A percentile compares a stretch with the other conserved stretches of the same genome.
phyloP scores from a whole-genome alignment of 2,888 invertebrate genomes.

The Stictocephala bisonia region DNA sequence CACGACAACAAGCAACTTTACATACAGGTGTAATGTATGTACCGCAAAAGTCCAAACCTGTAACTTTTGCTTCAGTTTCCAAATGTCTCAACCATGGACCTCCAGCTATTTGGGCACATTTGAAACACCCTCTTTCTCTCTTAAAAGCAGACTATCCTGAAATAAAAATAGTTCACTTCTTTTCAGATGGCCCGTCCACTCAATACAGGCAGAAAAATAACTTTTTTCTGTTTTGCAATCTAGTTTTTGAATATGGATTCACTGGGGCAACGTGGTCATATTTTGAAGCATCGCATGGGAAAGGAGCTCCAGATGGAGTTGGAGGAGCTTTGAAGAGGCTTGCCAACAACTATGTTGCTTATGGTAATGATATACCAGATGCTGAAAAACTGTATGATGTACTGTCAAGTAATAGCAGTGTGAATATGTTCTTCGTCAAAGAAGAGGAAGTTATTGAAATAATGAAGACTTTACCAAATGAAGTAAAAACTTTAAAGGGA shows the following conservation, averaged over 20 bases:
- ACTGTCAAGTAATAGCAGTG: background rate
- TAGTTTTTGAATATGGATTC: background rate
- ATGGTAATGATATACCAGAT: constrained; percentile 9
- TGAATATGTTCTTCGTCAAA: background rate
- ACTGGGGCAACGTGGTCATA: background rate
- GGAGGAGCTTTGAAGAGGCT: constrained; percentile 14
- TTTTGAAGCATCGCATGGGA: constrained; percentile 19
- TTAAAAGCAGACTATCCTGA: no score
- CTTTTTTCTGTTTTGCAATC: no score
- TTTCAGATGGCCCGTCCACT: no score
- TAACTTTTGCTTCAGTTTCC: background rate
- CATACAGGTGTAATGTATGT: constrained; percentile 25
- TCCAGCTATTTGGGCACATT: constrained; percentile 7
- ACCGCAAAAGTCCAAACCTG: background rate
- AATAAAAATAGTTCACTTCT: no score
- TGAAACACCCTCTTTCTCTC: background rate
- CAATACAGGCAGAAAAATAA: no score
- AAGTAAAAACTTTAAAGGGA: background rate
- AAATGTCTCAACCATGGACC: background rate
- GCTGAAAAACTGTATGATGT: background rate
- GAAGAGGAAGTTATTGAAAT: background rate
- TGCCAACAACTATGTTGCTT: background rate
- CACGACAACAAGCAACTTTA: background rate
- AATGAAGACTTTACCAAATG: background rate
- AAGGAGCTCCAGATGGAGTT: constrained; percentile 23